Conservation (phyloP, 2,113 vertebrate species). For the Tiliqua scincoides region DNA sequence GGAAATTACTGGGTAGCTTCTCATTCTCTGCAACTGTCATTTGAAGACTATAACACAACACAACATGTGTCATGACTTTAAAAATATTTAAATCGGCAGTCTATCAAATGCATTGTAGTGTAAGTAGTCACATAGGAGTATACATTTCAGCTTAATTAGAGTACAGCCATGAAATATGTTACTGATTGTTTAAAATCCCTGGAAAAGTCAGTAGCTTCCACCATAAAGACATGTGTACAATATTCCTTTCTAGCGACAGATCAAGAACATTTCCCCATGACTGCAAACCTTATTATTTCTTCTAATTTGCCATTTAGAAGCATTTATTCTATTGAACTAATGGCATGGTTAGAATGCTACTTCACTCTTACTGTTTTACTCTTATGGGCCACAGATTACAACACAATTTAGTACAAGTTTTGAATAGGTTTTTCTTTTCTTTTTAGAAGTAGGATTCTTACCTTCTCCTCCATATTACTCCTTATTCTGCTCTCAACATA, state of each 20-base stretch:
- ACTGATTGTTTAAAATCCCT: neutral
- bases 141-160: constrained; percentile 49
- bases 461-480: neutral
- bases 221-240: neutral
- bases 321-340: neutral
- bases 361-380: neutral
- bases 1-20: neutral
- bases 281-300: neutral
- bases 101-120: constrained; percentile 58
- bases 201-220: neutral
- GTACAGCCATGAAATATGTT: constrained; percentile 42
- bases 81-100: constrained; percentile 47
- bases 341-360: neutral
- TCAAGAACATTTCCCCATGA: neutral
- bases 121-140: constrained; percentile 42
- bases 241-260: neutral
- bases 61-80: constrained; percentile 36
- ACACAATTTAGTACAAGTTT: neutral
- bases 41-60: neutral
- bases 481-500: neutral
- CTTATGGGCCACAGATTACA: neutral
- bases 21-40: neutral
- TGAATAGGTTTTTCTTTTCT: neutral
- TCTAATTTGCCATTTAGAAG: neutral
- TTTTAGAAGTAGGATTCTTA: neutral